Evolutionary conservation across 2,113 vertebrate genomes (phyloP), one percentile per base, ranked within the genome.

Genomic region (Laticauda colubrina): DNA sequence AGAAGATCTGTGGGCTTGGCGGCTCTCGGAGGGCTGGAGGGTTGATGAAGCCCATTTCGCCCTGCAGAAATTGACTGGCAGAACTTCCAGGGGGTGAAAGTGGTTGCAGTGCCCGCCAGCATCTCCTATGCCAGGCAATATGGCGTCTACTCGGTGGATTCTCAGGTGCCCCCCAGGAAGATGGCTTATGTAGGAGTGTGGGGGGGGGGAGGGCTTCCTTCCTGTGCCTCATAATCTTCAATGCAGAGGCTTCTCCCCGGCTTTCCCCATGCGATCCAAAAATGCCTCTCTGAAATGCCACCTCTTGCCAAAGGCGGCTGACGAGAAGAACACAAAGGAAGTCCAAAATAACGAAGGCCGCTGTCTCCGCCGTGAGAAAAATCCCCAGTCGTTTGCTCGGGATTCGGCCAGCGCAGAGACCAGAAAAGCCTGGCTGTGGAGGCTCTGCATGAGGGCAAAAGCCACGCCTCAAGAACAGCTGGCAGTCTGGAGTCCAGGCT

Each of bases 21-120:
- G 11, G 23, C 23, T 51, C 5, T 26, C 45, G n/a, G 69, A 20
- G 34, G 34, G 34, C 34, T 20, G 75, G 85, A 14, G 51, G 45
- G 11, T 15, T 29, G 21, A 29, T 1, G 45, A 87, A 86, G 2
- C 15, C 51, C 29, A 59, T 61, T 21, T 43, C 24, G 9, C 87
- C 54, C 24, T 88, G 0, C 94, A 99, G 99, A 53, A 34, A 97
- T 99, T 29, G 94, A 93, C 88, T 99, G 99, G 99, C 97, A 97
- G 0, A 94, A 96, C 3, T 99, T 99, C 97, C 97, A 89, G 20
- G 99, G 99, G 0, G 98, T 98, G 90, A 97, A 96, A 91, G 99
- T 98, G 57, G 94, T 99, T 0, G 98, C 98, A 0, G 96, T 99
- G 93, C 98, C 99, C 0, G 98, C 98, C 9, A 98, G 98, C 48